Percentiles rank a stretch among this genome's conserved stretches.
phyloP scores from a whole-genome alignment of 2,113 vertebrate genomes.

The Hippocampus mohnikei region DNA sequence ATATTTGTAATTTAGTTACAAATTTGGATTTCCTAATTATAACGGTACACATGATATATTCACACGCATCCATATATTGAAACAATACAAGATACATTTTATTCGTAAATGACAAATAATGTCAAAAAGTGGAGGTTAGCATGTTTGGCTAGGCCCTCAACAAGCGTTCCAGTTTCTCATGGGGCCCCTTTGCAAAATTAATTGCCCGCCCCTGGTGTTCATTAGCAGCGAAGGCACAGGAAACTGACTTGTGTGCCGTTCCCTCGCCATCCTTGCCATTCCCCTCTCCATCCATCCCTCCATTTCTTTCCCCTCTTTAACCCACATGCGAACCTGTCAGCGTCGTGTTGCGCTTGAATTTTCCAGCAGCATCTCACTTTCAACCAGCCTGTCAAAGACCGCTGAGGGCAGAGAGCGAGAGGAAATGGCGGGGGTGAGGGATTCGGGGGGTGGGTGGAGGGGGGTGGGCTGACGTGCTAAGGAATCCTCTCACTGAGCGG shows the following conservation, averaged over 20 bases:
- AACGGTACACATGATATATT: too few species aligned
- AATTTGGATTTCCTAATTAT: too few species aligned
- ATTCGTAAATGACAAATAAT: too few species aligned
- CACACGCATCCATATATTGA: too few species aligned
- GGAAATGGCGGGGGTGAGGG: constrained; percentile 8
- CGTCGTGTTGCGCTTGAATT: constrained; percentile 57
- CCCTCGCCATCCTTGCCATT: constrained; percentile 20
- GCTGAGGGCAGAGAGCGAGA: constrained; percentile 52
- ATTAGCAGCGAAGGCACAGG: background rate
- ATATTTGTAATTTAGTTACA: too few species aligned
- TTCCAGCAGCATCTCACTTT: constrained; percentile 72
- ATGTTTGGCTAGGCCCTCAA: too few species aligned
- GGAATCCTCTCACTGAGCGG: constrained; percentile 64
- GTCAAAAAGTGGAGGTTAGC: too few species aligned
- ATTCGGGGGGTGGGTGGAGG: background rate
- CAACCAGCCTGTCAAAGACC: constrained; percentile 69
- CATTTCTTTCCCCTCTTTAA: constrained; percentile 54
- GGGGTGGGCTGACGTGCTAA: constrained; percentile 46
- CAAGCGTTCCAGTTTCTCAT: too few species aligned
- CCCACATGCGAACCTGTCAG: constrained; percentile 69
- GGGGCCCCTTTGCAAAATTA: too few species aligned
- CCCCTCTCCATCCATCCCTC: constrained; percentile 18
- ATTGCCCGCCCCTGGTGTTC: background rate
- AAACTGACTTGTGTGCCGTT: constrained; percentile 11
- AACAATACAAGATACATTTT: too few species aligned